phyloP scores from a whole-genome alignment of 1,140 invertebrate genomes.

The Myzus persicae region DNA sequence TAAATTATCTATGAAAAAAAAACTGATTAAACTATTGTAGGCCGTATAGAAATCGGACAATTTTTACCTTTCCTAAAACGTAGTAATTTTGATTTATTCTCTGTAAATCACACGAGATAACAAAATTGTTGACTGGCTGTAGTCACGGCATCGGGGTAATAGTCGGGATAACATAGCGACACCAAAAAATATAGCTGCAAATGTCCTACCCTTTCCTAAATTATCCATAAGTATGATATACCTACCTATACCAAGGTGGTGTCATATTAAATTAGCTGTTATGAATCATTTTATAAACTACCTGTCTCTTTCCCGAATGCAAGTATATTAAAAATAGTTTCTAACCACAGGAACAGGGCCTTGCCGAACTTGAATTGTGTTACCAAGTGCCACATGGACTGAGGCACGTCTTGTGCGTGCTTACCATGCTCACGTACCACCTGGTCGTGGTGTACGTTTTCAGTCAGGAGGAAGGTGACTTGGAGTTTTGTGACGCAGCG shows the following conservation, averaged over 20 bases:
- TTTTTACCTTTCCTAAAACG: not conserved
- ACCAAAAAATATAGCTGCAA: not conserved
- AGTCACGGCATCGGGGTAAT: too few species aligned
- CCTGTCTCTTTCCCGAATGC: not conserved
- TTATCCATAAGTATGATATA: not conserved
- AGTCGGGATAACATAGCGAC: too few species aligned
- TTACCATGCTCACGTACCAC: conserved; percentile 85
- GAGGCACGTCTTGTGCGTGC: conserved; percentile 83
- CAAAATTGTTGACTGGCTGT: too few species aligned
- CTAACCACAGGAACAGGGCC: conserved; percentile 53
- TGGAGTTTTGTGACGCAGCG: conserved; percentile 77
- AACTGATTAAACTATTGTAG: not conserved
- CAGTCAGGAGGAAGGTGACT: conserved; percentile 80
- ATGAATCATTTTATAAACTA: too few species aligned
- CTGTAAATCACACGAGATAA: not conserved
- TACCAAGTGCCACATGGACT: conserved; percentile 76
- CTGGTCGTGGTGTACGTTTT: conserved; percentile 84
- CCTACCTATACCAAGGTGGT: too few species aligned
- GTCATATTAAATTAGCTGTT: too few species aligned
- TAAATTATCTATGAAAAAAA: too few species aligned
- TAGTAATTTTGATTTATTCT: not conserved
- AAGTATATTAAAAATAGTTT: not conserved
- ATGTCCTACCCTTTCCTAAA: not conserved
- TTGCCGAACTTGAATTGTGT: conserved; percentile 78
- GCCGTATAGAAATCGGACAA: not conserved